These are phyloP conservation scores for Leucoma salicis DNA, from an alignment of 2,888 invertebrate genomes.

Conservation along the genomic window DNA sequence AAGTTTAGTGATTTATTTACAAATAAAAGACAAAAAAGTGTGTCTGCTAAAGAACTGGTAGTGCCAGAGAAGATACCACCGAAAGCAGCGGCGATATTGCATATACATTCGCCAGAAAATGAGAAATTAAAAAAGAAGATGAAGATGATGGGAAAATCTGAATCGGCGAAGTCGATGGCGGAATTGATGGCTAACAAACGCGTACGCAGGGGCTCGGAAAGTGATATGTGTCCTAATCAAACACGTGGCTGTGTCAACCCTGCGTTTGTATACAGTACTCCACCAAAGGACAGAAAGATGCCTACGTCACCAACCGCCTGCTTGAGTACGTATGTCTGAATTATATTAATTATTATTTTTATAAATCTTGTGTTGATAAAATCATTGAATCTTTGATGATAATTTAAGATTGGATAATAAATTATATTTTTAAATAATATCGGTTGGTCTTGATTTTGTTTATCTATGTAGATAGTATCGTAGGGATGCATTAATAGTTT, in stretches of 20 bases:
- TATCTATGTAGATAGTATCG: no score
- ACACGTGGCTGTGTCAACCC: constrained; percentile 68
- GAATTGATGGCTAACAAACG: constrained; percentile 55
- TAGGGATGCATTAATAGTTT: neutral
- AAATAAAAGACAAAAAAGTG: constrained; percentile 73
- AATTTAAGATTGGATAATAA: neutral
- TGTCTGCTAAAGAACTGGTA: constrained; percentile 65
- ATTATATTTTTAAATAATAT: neutral
- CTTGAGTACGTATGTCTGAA: constrained; percentile 68
- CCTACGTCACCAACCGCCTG: constrained; percentile 70
- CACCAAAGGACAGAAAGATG: constrained; percentile 73
- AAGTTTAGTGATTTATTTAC: constrained; percentile 75
- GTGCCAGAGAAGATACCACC: constrained; percentile 81
- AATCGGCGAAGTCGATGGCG: constrained; percentile 63
- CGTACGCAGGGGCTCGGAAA: constrained; percentile 69
- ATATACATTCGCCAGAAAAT: constrained; percentile 76
- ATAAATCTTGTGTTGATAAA: neutral
- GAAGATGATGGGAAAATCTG: constrained; percentile 66
- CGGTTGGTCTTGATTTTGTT: neutral
- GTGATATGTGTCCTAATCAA: constrained; percentile 62
- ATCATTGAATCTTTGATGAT: no score
- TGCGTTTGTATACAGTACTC: constrained; percentile 77
- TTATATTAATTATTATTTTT: neutral
- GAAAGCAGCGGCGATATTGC: constrained; percentile 83
- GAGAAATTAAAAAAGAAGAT: constrained; percentile 64